phyloP scores from a whole-genome alignment of 1,140 invertebrate genomes.

The Drosophila sulfurigaster region DNA sequence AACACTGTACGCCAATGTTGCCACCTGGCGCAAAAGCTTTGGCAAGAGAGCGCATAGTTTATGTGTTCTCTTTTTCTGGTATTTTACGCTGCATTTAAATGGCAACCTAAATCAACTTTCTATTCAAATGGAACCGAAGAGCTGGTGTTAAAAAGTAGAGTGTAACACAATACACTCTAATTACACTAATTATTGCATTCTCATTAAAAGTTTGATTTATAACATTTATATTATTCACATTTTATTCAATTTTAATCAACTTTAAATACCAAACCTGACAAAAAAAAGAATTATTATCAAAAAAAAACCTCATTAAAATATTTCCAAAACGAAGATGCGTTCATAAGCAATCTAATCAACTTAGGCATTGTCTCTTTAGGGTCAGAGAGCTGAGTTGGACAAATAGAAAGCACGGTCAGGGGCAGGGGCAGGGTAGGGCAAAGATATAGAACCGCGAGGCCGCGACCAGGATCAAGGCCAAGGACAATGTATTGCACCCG shows the following conservation, averaged over 20 bases:
- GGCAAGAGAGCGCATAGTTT: neutral
- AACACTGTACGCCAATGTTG: neutral
- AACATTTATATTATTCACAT: too few relatives aligned
- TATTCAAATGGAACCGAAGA: too few relatives aligned
- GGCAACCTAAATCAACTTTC: too few relatives aligned
- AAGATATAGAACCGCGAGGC: neutral
- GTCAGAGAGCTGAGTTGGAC: constrained; percentile 14
- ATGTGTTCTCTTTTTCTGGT: neutral
- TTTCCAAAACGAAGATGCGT: neutral
- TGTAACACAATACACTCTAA: too few relatives aligned
- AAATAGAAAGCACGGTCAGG: constrained; percentile 7
- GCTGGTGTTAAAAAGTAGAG: too few relatives aligned
- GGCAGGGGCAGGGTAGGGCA: neutral
- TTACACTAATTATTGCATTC: too few relatives aligned
- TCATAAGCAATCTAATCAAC: neutral
- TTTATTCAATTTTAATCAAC: too few relatives aligned
- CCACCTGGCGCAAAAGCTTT: neutral
- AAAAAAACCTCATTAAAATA: too few relatives aligned
- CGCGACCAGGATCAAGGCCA: neutral
- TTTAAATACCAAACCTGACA: too few relatives aligned
- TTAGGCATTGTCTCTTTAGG: constrained; percentile 1
- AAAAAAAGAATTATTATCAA: too few relatives aligned
- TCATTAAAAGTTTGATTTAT: too few relatives aligned
- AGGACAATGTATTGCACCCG: neutral
- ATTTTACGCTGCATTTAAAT: too few relatives aligned